phyloP scores from a whole-genome alignment of 2,888 invertebrate species.

The Aphodius sticticus region DNA sequence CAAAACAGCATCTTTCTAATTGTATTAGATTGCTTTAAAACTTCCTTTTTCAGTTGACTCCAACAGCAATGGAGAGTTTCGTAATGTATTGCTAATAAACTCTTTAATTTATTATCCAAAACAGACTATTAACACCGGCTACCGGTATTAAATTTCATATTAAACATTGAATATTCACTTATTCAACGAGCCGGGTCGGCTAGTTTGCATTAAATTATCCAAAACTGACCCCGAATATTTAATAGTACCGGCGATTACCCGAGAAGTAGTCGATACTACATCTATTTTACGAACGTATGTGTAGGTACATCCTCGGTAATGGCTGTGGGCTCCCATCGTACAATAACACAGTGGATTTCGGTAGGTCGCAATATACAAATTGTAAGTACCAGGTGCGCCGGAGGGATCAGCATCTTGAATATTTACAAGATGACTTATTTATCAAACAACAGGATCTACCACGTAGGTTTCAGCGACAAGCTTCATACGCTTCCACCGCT shows the following conservation, averaged over 20 bases:
- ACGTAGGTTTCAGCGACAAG: neutral
- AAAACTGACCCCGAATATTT: neutral
- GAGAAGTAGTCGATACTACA: neutral
- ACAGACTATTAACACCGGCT: neutral
- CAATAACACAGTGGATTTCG: slow-evolving; percentile 4
- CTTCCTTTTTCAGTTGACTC: no score
- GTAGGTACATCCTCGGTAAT: neutral
- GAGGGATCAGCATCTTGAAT: slow-evolving; percentile 49
- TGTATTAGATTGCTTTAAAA: no score
- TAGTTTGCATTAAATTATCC: neutral
- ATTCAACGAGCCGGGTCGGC: neutral
- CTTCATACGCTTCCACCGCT: slow-evolving; percentile 6
- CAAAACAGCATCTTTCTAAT: no score
- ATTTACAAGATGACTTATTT: slow-evolving; percentile 53
- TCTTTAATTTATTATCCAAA: neutral
- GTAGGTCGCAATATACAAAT: neutral
- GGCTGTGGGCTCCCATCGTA: neutral
- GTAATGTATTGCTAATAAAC: no score
- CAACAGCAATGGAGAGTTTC: no score
- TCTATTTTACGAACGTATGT: neutral
- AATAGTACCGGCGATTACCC: neutral
- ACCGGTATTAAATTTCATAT: neutral
- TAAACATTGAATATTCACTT: neutral
- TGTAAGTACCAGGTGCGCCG: slow-evolving; percentile 48
- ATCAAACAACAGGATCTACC: slow-evolving; percentile 44